A percentile compares a stretch with the other conserved stretches of the same genome.
Evolutionary conservation across 2,888 invertebrate genomes (phyloP).

Genomic region (Oscheius sp.): DNA sequence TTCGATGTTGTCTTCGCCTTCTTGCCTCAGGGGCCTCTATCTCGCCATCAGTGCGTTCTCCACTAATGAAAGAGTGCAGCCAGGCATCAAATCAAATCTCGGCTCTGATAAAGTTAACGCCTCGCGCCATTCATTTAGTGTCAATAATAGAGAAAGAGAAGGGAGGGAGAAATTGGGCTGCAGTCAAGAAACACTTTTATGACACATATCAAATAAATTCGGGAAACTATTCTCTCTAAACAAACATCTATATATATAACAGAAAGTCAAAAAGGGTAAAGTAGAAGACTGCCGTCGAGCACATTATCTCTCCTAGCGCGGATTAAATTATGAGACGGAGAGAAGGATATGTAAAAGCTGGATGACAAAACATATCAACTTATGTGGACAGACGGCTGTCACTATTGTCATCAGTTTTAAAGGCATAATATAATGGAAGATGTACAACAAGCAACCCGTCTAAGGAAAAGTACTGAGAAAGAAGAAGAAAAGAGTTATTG

Average conservation of each 20-base stretch:
- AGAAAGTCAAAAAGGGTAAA: constrained; percentile 1
- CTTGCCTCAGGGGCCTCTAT: constrained; percentile 19
- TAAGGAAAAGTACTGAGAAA: too few species aligned
- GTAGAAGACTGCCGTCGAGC: background rate
- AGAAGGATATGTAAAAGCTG: constrained; percentile 25
- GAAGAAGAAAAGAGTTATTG: constrained; percentile 32
- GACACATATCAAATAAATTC: background rate
- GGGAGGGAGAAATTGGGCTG: background rate
- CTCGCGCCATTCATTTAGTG: constrained; percentile 30
- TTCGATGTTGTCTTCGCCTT: background rate
- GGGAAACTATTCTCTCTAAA: background rate
- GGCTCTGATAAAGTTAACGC: constrained; percentile 34
- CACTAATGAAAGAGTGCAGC: constrained; percentile 28
- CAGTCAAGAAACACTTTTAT: constrained; percentile 7
- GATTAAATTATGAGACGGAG: constrained; percentile 27
- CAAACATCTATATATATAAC: background rate
- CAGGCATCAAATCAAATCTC: constrained; percentile 33
- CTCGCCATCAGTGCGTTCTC: constrained; percentile 26
- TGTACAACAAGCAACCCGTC: too few species aligned
- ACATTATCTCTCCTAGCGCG: constrained; percentile 24
- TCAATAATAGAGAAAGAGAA: constrained; percentile 15
- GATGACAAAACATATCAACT: constrained; percentile 10
- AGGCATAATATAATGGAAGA: too few species aligned
- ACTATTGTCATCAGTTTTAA: background rate
- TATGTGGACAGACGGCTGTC: constrained; percentile 8